These are phyloP conservation scores for Melitaea cinxia DNA, from an alignment of 1,140 invertebrate genomes.

Conservation along the genomic window DNA sequence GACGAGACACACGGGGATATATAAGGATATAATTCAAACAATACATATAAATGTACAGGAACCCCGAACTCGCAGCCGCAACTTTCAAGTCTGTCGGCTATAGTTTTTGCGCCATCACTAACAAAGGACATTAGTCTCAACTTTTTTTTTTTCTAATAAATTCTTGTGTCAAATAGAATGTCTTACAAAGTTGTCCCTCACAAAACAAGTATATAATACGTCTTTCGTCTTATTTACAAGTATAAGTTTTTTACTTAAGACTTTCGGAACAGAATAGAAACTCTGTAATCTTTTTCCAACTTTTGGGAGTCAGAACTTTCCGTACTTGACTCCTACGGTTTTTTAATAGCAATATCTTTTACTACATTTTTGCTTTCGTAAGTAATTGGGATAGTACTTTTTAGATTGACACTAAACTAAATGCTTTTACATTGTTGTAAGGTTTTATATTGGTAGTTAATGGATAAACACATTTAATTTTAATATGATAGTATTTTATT, in stretches of 20 bases:
- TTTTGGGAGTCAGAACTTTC: conserved; percentile 6
- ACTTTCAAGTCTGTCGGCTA: no score
- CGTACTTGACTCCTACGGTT: not conserved
- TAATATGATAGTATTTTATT: no score
- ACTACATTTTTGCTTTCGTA: not conserved
- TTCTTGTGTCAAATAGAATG: not conserved
- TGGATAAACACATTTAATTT: no score
- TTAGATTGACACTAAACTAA: not conserved
- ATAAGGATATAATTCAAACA: no score
- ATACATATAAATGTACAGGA: no score
- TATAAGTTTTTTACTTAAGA: conserved; percentile 1
- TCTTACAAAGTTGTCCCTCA: not conserved
- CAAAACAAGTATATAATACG: not conserved
- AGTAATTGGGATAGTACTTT: not conserved
- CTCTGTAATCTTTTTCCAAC: not conserved
- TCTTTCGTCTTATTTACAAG: not conserved
- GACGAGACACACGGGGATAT: no score
- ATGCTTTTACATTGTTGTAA: no score
- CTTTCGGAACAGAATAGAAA: not conserved
- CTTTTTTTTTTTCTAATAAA: no score
- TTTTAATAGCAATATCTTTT: conserved; percentile 4
- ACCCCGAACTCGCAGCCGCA: no score
- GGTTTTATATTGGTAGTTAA: no score
- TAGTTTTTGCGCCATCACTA: no score
- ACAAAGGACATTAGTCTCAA: no score